Percentiles rank a stretch among this genome's conserved stretches.
phyloP scores from a whole-genome alignment of 2,113 vertebrate genomes.

The Pedetes capensis region DNA sequence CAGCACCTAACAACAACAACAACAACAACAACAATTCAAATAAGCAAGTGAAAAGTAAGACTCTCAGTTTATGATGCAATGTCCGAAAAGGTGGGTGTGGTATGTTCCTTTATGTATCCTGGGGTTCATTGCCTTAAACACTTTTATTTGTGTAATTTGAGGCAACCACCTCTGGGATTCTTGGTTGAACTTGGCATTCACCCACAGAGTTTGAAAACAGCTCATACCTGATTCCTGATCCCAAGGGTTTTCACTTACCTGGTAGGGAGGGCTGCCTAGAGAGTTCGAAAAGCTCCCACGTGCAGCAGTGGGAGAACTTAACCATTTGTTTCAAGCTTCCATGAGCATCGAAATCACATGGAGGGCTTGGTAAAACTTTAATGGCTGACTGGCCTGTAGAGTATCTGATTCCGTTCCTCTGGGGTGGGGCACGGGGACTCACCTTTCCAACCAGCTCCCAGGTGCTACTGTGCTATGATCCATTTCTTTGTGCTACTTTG shows the following conservation, averaged over 20 bases:
- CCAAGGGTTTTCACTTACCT: not conserved
- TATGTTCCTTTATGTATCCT: not conserved
- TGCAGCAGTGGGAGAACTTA: rapidly evolving
- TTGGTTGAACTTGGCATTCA: not conserved
- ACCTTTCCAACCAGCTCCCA: not conserved
- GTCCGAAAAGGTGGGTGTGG: not conserved
- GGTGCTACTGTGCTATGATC: too few relatives aligned
- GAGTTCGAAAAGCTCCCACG: not conserved
- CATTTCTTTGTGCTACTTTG: not conserved
- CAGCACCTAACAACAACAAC: too few relatives aligned
- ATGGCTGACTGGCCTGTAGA: too few relatives aligned
- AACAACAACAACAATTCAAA: too few relatives aligned
- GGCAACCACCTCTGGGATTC: not conserved
- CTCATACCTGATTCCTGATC: not conserved
- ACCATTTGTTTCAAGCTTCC: rapidly evolving
- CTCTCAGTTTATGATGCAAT: not conserved
- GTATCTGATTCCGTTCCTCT: not conserved
- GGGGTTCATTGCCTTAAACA: not conserved
- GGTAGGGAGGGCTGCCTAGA: not conserved
- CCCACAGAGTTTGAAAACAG: not conserved
- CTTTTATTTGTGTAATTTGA: not conserved
- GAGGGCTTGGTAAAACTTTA: not conserved
- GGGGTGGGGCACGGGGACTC: not conserved
- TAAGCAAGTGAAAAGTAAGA: not conserved
- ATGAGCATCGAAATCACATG: not conserved